Evolutionary conservation across 2,888 invertebrate species (phyloP), one percentile per base, ranked within the genome.

Genomic region (Cheilosia vernalis): DNA sequence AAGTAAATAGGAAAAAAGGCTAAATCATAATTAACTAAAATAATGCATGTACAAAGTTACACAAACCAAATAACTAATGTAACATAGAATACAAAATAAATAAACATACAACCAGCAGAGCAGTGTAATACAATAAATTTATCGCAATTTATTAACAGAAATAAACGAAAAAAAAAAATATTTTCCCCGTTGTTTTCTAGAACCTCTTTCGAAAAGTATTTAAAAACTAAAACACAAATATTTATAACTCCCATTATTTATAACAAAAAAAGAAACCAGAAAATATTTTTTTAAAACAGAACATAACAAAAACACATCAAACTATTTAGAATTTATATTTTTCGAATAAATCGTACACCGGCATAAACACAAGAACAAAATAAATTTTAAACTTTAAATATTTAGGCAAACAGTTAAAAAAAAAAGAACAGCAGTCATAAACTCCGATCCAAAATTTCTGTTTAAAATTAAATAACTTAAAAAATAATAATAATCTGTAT

Each of bases 301-400:
- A 67, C 42, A 37, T 3, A 37, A 37, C 13, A 63, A 19, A 73
- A 64, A 76, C 17, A 72, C 40, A 63, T 24, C 30, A 40, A 49
- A 78, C 67, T 73, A 78, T 83, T 77, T 61, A 84, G 64, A 84
- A 84, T 76, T 80, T 79, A 74, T 84, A 84, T 84, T 84, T 84
- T 84, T 84, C 84, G 84, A 84, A 69, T 84, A 79, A 84, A 80
- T 76, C 84, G 40, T 84, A 84, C 84, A 84, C 74, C 70, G 60
- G 63, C 61, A 53, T 79, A 74, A 69, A 69, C 51, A 78, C 49
- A 72, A 64, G 61, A 56, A 40, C 27, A 56, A 42, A 44, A 63
- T 53, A 66, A 37, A 60, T 51, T 42, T 61, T 40, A 61, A 37
- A 27, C 44, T 42, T 42, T 42, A 67, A 78, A 58, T 84, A 84